These are phyloP conservation scores for Rutilus rutilus DNA, from an alignment of 2,113 vertebrate genomes.

Conservation along the genomic window DNA sequence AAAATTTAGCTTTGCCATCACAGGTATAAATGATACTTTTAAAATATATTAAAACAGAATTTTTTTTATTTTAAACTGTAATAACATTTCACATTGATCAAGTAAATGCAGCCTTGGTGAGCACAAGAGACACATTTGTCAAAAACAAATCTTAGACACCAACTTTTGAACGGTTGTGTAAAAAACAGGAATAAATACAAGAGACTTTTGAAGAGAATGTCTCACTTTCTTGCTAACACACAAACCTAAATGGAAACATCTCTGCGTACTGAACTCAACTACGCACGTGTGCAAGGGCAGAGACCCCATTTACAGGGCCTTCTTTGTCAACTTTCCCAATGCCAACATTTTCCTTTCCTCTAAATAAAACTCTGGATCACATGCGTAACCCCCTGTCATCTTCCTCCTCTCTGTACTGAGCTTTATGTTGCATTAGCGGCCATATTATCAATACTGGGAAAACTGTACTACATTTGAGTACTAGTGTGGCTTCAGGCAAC, in stretches of 20 bases:
- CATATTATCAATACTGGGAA: slow-evolving; percentile 10
- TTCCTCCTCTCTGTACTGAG: neutral
- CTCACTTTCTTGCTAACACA: slow-evolving; percentile 31
- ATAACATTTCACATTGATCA: neutral
- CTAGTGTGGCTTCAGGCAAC: neutral
- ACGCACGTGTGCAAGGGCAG: neutral
- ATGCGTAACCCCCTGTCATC: neutral
- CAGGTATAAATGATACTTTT: neutral
- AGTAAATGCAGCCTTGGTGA: neutral
- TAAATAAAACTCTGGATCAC: slow-evolving; percentile 20
- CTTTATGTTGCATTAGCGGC: neutral
- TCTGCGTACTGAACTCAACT: slow-evolving; percentile 20
- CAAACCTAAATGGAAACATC: slow-evolving; percentile 40
- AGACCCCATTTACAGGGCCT: slow-evolving; percentile 28
- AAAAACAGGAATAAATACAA: neutral
- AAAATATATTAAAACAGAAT: neutral
- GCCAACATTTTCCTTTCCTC: slow-evolving; percentile 56
- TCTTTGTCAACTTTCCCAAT: slow-evolving; percentile 52
- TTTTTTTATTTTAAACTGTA: neutral
- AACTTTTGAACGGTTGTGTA: neutral
- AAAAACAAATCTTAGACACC: neutral
- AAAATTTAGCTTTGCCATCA: neutral
- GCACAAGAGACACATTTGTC: neutral
- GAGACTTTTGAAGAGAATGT: neutral
- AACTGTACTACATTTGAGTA: neutral